A percentile compares a stretch with the other conserved stretches of the same genome.
Evolutionary conservation across 1,140 invertebrate species (phyloP).

Genomic region (Dendrolimus kikuchii): DNA sequence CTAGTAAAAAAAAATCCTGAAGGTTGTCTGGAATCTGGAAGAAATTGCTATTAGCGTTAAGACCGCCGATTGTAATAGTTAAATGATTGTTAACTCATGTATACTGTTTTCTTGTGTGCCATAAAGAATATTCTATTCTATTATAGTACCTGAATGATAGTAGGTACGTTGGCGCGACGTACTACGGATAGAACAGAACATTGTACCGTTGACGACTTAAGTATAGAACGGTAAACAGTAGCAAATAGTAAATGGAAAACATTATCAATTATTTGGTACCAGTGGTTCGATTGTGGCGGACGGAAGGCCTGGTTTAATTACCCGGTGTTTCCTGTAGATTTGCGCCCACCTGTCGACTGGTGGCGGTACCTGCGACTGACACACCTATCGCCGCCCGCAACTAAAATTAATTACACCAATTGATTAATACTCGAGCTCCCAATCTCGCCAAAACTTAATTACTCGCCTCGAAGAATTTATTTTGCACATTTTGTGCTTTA

Average conservation of each 20-base stretch:
- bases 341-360: constrained; percentile 49
- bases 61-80: too few species aligned
- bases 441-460: constrained; percentile 31
- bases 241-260: not conserved
- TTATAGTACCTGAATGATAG: too few species aligned
- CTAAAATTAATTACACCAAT: constrained; percentile 58
- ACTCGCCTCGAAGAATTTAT: constrained; percentile 26
- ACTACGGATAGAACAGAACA: too few species aligned
- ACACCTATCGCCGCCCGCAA: constrained; percentile 37
- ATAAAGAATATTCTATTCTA: too few species aligned
- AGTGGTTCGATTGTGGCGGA: constrained; percentile 23
- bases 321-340: constrained; percentile 60
- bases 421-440: constrained; percentile 47
- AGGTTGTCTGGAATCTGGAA: too few species aligned
- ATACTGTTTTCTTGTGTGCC: too few species aligned
- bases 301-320: constrained; percentile 54
- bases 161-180: too few species aligned
- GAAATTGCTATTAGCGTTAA: too few species aligned
- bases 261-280: constrained; percentile 26
- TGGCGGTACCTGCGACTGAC: constrained; percentile 43
- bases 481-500: constrained; percentile 24
- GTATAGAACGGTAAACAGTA: too few species aligned
- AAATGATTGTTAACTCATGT: too few species aligned
- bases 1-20: too few species aligned
- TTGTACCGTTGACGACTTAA: too few species aligned